These are phyloP conservation scores for Oryctes rhinoceros DNA, from an alignment of 1,140 invertebrate genomes.

Conservation along the genomic window DNA sequence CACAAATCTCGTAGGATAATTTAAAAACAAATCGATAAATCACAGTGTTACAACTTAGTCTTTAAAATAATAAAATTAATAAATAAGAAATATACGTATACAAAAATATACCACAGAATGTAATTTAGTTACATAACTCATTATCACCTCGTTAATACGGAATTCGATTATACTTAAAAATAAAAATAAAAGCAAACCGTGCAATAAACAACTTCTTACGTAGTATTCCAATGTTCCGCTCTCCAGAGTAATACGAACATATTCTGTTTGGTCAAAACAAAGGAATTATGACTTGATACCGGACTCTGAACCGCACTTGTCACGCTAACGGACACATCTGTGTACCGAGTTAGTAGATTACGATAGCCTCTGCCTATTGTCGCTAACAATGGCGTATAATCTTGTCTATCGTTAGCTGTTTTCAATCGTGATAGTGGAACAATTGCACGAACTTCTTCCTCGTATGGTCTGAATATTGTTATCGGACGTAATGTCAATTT, in stretches of 20 bases:
- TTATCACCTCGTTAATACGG: background rate
- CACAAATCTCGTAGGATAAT: constrained; percentile 2
- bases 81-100: background rate
- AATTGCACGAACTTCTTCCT: constrained; percentile 75
- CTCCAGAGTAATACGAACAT: constrained; percentile 78
- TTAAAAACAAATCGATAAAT: background rate
- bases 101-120: background rate
- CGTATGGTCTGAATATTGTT: constrained; percentile 89
- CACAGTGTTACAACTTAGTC: constrained; percentile 2
- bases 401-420: constrained; percentile 55
- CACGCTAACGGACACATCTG: constrained; percentile 64
- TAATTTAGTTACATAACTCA: constrained; percentile 4
- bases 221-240: constrained; percentile 73
- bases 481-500: constrained; percentile 81
- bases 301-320: constrained; percentile 54
- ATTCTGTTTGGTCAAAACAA: constrained; percentile 61
- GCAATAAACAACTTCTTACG: constrained; percentile 43
- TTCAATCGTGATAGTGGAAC: constrained; percentile 58
- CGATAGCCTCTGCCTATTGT: constrained; percentile 87
- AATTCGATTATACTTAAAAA: constrained; percentile 21
- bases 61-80: background rate
- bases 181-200: background rate
- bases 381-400: constrained; percentile 69
- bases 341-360: constrained; percentile 77
- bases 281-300: constrained; percentile 50